Conservation (phyloP, 64 coral and sea anemone genomes). For the Pachyseris speciosa region DNA sequence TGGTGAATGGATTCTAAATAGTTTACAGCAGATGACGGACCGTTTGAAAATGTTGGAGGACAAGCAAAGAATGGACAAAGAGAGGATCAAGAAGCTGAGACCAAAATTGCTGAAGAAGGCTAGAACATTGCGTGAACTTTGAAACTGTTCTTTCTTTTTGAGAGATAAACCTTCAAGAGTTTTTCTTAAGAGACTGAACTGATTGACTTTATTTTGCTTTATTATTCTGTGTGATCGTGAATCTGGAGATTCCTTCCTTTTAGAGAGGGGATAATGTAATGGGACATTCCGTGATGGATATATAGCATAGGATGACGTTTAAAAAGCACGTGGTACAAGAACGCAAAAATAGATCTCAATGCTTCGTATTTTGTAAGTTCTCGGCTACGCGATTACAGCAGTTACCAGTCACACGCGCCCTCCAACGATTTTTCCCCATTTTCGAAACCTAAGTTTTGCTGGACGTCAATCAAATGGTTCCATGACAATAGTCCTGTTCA, state of each 20-base stretch:
- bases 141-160: not conserved
- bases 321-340: no score
- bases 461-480: no score
- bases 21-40: slow-evolving; percentile 7
- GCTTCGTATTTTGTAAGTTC: no score
- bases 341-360: no score
- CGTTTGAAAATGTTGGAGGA: slow-evolving; percentile 16
- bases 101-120: slow-evolving; percentile 8
- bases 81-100: not conserved
- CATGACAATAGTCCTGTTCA: no score
- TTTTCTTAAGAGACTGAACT: not conserved
- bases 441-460: no score
- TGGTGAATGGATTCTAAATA: slow-evolving; percentile 11
- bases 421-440: no score
- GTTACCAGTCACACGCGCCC: no score
- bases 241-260: slow-evolving; percentile 3
- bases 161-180: not conserved
- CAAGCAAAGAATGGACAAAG: not conserved
- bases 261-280: not conserved
- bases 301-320: not conserved
- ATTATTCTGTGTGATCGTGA: not conserved
- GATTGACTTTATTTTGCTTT: slow-evolving; percentile 1
- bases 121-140: not conserved
- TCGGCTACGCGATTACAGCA: no score
- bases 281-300: not conserved